A percentile compares a stretch with the other conserved stretches of the same genome.
Evolutionary conservation across 2,113 vertebrate genomes (phyloP).

Genomic region (Melanostigma gelatinosum): DNA sequence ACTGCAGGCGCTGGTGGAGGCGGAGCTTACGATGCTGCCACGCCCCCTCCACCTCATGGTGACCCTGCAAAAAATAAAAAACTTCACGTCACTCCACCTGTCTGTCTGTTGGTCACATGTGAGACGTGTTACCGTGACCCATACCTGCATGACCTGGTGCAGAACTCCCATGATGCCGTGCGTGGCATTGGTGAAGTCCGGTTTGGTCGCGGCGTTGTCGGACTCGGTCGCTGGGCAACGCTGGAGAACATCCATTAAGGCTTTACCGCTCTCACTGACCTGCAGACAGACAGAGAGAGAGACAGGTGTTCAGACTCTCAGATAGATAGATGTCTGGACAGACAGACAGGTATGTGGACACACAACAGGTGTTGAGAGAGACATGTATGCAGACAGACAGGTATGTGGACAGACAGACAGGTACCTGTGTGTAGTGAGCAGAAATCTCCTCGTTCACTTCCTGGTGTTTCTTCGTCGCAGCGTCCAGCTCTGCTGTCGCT

Average conservation of each 20-base stretch:
- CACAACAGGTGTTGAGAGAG: not conserved
- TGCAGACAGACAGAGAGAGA: constrained; percentile 32
- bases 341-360: not conserved
- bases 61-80: constrained; percentile 52
- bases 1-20: constrained; percentile 96
- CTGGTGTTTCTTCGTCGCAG: constrained; percentile 94
- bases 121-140: not conserved
- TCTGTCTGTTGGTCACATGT: not conserved
- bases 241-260: constrained; percentile 80
- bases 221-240: constrained; percentile 53
- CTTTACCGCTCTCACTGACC: constrained; percentile 84
- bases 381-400: constrained; percentile 59
- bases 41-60: constrained; percentile 92
- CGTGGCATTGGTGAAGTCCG: constrained; percentile 77
- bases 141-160: constrained; percentile 89
- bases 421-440: constrained; percentile 95
- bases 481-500: constrained; percentile 91
- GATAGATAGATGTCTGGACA: not conserved
- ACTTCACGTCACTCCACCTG: not conserved
- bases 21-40: constrained; percentile 97
- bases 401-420: constrained; percentile 2
- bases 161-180: constrained; percentile 93
- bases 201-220: constrained; percentile 47
- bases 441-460: constrained; percentile 95
- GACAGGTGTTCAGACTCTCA: not conserved